These are phyloP conservation scores for Coturnix japonica DNA, from an alignment of 2,113 vertebrate species.

Conservation along the genomic window DNA sequence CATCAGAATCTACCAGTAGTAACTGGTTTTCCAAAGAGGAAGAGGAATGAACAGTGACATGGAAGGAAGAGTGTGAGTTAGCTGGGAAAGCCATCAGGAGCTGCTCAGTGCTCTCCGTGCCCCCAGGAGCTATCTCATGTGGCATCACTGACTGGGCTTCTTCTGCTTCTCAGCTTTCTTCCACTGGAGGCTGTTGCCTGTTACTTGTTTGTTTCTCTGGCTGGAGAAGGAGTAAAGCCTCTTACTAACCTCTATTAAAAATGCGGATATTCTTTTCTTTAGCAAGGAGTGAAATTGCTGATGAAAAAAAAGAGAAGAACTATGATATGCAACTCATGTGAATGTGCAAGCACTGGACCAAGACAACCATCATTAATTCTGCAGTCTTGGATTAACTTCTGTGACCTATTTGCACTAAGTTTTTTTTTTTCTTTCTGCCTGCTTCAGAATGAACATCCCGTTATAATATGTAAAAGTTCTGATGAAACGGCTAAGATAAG, in stretches of 20 bases:
- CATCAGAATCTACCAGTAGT: neutral
- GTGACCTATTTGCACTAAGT: neutral
- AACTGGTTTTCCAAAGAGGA: neutral
- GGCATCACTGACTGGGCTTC: neutral
- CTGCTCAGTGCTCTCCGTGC: neutral
- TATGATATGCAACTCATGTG: neutral
- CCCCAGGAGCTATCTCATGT: neutral
- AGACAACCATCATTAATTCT: neutral
- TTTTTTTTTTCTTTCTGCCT: neutral
- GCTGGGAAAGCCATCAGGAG: neutral
- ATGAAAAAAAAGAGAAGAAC: slow-evolving; percentile 27
- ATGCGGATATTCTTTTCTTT: neutral
- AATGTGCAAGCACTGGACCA: neutral
- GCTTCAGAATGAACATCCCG: neutral
- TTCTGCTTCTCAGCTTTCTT: neutral
- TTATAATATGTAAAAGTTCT: neutral
- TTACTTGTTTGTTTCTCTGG: neutral
- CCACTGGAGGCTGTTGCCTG: neutral
- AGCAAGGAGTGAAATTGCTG: neutral
- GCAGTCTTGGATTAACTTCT: slow-evolving; percentile 10
- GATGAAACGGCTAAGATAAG: neutral
- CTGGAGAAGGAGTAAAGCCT: neutral
- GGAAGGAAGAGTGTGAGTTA: neutral
- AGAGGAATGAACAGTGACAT: neutral
- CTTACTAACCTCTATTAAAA: neutral